Evolutionary conservation across 2,888 invertebrate genomes (phyloP), one percentile per base, ranked within the genome.

Genomic region (Chymomyza amoena): DNA sequence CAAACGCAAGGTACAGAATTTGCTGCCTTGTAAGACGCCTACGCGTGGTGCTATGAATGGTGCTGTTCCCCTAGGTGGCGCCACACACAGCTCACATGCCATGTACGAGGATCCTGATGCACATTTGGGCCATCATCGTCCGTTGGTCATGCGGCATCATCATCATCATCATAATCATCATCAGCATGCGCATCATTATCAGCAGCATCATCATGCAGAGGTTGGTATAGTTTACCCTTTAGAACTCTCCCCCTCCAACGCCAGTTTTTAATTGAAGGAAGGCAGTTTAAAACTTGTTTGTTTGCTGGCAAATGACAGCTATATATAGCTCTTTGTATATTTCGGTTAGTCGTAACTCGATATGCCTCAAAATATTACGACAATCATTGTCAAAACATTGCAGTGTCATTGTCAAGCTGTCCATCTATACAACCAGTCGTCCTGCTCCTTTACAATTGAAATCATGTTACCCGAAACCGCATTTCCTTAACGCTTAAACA

Each of bases 1-100:
- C 92, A 96, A 96, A 92, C 94, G 96, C 92, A 96, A 96, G 95
- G 96, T 96, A 90, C 96, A 96, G 90, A 96, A 96, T 89, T 94
- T 96, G 75, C 93, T 96, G 88, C 96, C 96, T 61, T 96, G 96
- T 91, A 96, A 96, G 92, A 95, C 95, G 61, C 94, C 95, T 75
- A 95, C 93, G 1, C 90, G 93, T 10, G 90, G 92, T 73, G 81
- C 90, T 4, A 66, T 90, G 64, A 89, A 90, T 39, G 91, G 91
- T 16, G 90, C 91, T 39, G 78, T 91, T 70, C 80, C 90, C 0
- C 57, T 89, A 69, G 84, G 88, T 20, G 89, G 91, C 18, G 93
- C 71, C 92, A 93, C 66, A 16, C 72, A 93, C 94, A 0, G 95
- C n/a, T 95, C 54, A 93, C 96, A 75, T 50, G 86, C 84, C 56